Evolutionary conservation across 2,888 invertebrate genomes (phyloP), one percentile per base, ranked within the genome.

Genomic region (Onchidella celtica): DNA sequence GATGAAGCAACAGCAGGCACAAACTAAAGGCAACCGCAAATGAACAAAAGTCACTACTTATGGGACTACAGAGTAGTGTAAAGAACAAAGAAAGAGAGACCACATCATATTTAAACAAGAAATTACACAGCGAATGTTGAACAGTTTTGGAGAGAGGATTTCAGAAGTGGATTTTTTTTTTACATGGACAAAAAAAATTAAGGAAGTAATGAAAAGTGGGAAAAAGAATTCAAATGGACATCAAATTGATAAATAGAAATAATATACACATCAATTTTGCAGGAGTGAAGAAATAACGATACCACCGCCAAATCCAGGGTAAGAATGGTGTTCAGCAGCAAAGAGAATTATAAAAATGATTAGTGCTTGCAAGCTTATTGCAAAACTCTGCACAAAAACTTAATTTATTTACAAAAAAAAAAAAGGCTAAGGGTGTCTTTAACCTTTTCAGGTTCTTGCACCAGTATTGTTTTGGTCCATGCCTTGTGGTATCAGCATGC

Each of bases 1-100:
- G 68, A 70, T 88, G 88, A 85, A 90, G 84, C 75, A 87, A 87
- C 76, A 89, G 83, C 79, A 88, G 86, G 83, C 87, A 89, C 78
- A 89, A 84, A 79, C 89, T 81, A 76, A 89, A 86, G 75, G 89
- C 85, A 75, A 88, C 86, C 82, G 89, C 89, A 89, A 90, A 89
- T 85, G 87, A 90, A 90, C 90, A 90, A 88, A 91, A 91, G 89
- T 90, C 90, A 89, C 90, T 90, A 81, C 77, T 77, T 40, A 68
- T 36, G 32, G 40, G 47, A 38, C 57, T 57, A 66, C 34, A 66
- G 83, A 68, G 40, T 75, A 73, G 34, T 57, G 69, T 24, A 57
- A 63, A 59, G 47, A 36, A 66, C 57, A 73, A 74, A 27, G 21
- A 47, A 70, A 57, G 55, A 38, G 29, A 55, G n/a, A 57, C 14